Evolutionary conservation across 2,888 invertebrate species (phyloP), one percentile per base, ranked within the genome.

Genomic region (Pseudococcus jackbeardsleyi): DNA sequence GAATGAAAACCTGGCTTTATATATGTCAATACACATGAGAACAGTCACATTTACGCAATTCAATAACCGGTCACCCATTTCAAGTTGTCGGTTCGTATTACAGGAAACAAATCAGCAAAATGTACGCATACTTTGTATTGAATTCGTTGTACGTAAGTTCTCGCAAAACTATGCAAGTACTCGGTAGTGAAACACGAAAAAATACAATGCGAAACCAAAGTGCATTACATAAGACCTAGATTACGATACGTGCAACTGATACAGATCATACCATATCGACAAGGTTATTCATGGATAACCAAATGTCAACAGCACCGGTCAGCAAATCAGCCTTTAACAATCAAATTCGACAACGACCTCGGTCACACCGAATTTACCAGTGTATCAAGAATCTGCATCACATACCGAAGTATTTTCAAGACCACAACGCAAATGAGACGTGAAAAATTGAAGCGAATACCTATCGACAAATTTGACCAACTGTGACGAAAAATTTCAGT

Each of bases 81-180:
- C 33, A 33, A 33, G 12, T 72, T 72, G 68, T 59, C 11, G 68
- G 33, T 26, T 72, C 68, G 33, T 72, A 72, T 72, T 72, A 72
- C 68, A 72, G 68, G 68, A 72, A 72, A 72, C 12, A 72, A 72
- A 33, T 72, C 68, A 72, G 22, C 68, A 33, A 72, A 72, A 26
- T 12, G 12, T 15, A 33, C 68, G 26, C 15, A 15, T 72, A 72
- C 33, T 72, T 33, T 72, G 68, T 72, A 72, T 33, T 33, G 15
- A 33, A 19, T 59, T 5, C 7, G 17, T 17, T 0, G 5, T 33
- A 33, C 26, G 26, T 33, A 54, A 15, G 15, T 54, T 59, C 19
- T 59, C 59, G 59, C 59, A n/a, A 59, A 19, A 59, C 7, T 59
- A 19, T 33, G 26, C 26, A 33, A 33, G 26, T 33, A 33, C 26